Base-by-base conservation (phyloP, 2,113 vertebrate species). In the Tychaedon coryphoeus region DNA sequence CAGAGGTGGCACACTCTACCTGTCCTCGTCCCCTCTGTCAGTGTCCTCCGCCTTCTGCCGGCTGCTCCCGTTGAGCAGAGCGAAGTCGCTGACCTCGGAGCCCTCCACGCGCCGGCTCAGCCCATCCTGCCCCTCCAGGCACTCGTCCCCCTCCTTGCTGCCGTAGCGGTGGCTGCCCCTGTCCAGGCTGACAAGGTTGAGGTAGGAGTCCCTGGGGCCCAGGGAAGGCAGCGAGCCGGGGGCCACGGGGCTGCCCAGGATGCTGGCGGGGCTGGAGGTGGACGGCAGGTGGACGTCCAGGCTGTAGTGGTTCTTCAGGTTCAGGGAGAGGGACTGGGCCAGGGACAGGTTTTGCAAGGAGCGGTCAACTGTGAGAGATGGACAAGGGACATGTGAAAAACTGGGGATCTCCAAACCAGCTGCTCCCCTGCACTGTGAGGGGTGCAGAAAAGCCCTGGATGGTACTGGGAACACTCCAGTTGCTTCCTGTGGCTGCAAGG, bases 291-390 rank as follows among this genome's bases (percentile, higher is more conserved):
- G 98, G 87, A 96, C 56, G 10, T 97, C 96, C 77, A 98, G 93
- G 92, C 95, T 98, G 98, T 98, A 98, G 95, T 97, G 97, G 90
- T 98, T 98, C 98, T 98, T 99, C 96, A 99, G 94, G 95, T 98
- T 98, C 75, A 99, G 97, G 15, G 98, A 98, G 50, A 98, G 95
- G 6, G 98, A 97, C 72, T 97, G 98, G 2, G 97, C 92, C 34
- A 97, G 96, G 23, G 96, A 85, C 23, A 97, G 77, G 79, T 96
- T 97, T 97, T 98, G 97, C 19, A 97, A 60, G 16, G 98, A 98
- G 36, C 95, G 92, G 33, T 96, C 98, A 84, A 90, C 98, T 98
- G 94, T 2, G 8, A 80, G 74, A 80, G 70, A 88, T 5, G 54
- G 19, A 95, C 5, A 58, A 75, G 5, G 12, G 38, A 5, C 0